Evolutionary conservation across 2,797 vertebrate genomes (phyloP).

Genomic region (Buphagus erythrorhynchus): DNA sequence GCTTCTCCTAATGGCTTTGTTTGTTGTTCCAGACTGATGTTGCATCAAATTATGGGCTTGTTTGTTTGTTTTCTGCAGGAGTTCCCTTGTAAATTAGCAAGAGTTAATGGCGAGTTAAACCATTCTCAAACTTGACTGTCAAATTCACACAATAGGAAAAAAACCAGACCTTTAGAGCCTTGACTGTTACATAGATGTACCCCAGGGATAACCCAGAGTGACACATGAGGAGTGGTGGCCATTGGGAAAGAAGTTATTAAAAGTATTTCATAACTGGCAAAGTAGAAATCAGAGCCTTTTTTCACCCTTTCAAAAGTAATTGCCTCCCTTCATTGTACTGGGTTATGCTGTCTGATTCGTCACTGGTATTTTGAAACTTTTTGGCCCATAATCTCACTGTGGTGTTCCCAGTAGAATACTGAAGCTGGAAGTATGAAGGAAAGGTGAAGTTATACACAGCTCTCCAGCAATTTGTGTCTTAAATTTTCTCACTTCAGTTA

Average conservation of each 20-base stretch:
- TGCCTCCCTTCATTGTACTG: neutral
- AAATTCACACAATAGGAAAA: constrained; percentile 20
- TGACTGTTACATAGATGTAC: constrained; percentile 49
- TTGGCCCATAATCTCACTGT: neutral
- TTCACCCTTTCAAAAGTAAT: constrained; percentile 7
- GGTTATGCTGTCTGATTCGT: neutral
- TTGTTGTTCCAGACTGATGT: constrained; percentile 41
- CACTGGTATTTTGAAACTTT: constrained; percentile 41
- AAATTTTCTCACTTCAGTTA: neutral
- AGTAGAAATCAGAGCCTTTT: neutral
- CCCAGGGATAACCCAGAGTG: constrained; percentile 6
- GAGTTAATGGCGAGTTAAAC: constrained; percentile 66
- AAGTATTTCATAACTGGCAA: constrained; percentile 55
- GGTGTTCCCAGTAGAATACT: neutral
- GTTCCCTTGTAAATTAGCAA: constrained; percentile 65
- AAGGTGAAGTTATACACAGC: neutral
- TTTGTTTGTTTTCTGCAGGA: constrained; percentile 42
- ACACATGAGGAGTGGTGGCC: neutral
- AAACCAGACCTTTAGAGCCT: constrained; percentile 40
- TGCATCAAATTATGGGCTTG: constrained; percentile 56
- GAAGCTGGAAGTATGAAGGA: neutral
- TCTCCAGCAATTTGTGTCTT: neutral
- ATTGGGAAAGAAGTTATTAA: constrained; percentile 23
- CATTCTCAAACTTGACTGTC: constrained; percentile 57
- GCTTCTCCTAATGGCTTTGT: constrained; percentile 58